A percentile compares a stretch with the other conserved stretches of the same genome.
These are phyloP conservation scores for Ammospiza caudacuta DNA, from an alignment of 2,113 vertebrate species.

Conservation along the genomic window DNA sequence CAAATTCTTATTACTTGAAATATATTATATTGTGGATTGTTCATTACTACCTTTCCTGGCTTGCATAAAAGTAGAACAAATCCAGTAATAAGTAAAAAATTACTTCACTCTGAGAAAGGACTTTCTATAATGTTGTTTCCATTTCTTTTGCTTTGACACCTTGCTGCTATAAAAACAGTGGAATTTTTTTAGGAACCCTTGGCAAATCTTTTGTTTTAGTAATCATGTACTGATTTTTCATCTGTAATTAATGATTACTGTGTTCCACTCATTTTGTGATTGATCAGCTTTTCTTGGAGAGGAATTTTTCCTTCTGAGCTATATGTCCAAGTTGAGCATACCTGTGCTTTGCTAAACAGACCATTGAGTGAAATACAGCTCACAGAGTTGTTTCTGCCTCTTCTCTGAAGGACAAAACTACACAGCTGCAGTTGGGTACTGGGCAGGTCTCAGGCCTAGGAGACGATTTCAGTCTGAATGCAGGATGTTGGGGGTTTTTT, in stretches of 20 bases:
- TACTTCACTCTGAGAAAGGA: not conserved
- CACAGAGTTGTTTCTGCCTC: not conserved
- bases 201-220: not conserved
- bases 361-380: not conserved
- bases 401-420: not conserved
- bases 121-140: not conserved
- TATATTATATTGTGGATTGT: not conserved
- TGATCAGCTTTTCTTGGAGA: not conserved
- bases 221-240: conserved; percentile 19
- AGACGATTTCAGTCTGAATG: not conserved
- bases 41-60: not conserved
- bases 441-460: not conserved
- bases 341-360: not conserved
- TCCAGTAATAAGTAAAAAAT: not conserved
- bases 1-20: not conserved
- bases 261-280: not conserved
- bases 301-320: not conserved
- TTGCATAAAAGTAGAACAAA: not conserved
- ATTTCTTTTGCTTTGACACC: not conserved
- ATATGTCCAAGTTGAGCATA: not conserved
- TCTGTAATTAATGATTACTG: not conserved
- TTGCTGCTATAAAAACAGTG: not conserved
- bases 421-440: not conserved
- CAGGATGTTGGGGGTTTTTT: not conserved
- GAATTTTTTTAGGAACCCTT: not conserved